Evolutionary conservation across 2,888 invertebrate genomes (phyloP).

Genomic region (Chymomyza fuscimana): DNA sequence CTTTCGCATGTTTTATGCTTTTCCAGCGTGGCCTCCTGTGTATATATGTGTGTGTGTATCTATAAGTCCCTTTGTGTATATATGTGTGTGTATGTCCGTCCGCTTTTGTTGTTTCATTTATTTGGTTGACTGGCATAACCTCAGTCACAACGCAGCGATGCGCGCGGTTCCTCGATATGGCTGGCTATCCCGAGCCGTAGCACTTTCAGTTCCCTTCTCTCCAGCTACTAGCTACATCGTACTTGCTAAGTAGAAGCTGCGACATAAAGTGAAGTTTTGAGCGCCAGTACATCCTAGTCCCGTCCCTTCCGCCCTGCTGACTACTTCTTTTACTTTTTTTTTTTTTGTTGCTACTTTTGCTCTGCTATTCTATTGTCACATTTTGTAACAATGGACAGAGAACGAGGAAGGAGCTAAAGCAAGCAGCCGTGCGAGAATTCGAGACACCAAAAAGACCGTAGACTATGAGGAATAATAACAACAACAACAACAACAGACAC

Average conservation of each 20-base stretch:
- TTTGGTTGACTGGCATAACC: constrained; percentile 75
- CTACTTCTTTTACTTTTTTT: not conserved
- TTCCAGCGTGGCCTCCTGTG: constrained; percentile 20
- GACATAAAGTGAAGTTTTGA: constrained; percentile 18
- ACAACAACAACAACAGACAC: constrained; percentile 23
- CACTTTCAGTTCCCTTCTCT: constrained; percentile 8
- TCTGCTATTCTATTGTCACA: constrained; percentile 64
- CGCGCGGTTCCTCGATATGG: not conserved
- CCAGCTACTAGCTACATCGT: not conserved
- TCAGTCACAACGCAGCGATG: constrained; percentile 42
- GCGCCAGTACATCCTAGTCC: not conserved
- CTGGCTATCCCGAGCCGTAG: not conserved
- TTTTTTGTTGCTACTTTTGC: constrained; percentile 14
- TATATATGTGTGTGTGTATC: constrained; percentile 25
- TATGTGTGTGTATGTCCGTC: constrained; percentile 15
- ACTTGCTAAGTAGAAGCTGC: constrained; percentile 56
- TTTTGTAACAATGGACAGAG: constrained; percentile 64
- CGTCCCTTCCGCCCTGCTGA: not conserved
- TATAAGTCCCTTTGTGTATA: no score
- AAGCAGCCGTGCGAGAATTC: constrained; percentile 63
- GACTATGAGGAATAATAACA: constrained; percentile 33
- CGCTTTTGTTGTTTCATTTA: constrained; percentile 69
- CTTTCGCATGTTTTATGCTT: constrained; percentile 67
- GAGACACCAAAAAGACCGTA: constrained; percentile 65
- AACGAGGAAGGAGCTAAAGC: constrained; percentile 16